Evolutionary conservation across 1,140 invertebrate genomes (phyloP).

Genomic region (Amyelois transitella): DNA sequence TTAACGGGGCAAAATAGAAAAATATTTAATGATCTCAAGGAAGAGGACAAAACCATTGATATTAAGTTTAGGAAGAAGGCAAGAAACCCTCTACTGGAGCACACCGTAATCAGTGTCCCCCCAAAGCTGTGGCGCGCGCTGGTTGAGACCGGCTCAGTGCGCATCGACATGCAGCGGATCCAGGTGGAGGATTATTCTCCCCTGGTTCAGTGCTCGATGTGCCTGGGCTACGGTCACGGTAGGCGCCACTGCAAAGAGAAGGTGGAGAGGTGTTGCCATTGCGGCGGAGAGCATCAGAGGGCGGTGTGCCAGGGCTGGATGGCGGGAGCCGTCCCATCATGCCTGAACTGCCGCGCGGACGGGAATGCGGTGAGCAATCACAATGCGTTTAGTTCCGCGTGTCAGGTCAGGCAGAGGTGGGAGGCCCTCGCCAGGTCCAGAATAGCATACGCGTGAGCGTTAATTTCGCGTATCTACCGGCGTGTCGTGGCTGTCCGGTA

Average conservation of each 20-base stretch:
- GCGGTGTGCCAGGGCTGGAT: not conserved
- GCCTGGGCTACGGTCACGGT: constrained; percentile 17
- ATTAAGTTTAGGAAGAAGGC: constrained; percentile 11
- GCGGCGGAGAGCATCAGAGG: not conserved
- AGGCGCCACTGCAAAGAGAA: constrained; percentile 6
- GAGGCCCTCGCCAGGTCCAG: too few relatives aligned
- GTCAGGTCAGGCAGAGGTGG: not conserved
- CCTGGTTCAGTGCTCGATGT: constrained; percentile 13
- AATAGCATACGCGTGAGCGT: too few relatives aligned
- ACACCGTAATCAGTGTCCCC: constrained; percentile 7
- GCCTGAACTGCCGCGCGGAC: not conserved
- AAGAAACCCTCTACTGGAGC: constrained; percentile 12
- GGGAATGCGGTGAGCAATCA: not conserved
- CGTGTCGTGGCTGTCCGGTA: not conserved
- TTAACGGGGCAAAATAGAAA: constrained; percentile 12
- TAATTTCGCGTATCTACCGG: too few relatives aligned
- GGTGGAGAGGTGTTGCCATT: not conserved
- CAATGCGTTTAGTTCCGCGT: not conserved
- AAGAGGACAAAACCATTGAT: constrained; percentile 2
- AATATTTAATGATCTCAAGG: not conserved
- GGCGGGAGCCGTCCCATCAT: not conserved
- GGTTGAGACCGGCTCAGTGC: not conserved
- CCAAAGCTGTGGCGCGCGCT: constrained; percentile 12
- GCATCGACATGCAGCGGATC: constrained; percentile 13
- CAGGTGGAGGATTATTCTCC: constrained; percentile 11